Evolutionary conservation across 2,888 invertebrate genomes (phyloP), one percentile per base, ranked within the genome.

Genomic region (Nomada ferruginata): DNA sequence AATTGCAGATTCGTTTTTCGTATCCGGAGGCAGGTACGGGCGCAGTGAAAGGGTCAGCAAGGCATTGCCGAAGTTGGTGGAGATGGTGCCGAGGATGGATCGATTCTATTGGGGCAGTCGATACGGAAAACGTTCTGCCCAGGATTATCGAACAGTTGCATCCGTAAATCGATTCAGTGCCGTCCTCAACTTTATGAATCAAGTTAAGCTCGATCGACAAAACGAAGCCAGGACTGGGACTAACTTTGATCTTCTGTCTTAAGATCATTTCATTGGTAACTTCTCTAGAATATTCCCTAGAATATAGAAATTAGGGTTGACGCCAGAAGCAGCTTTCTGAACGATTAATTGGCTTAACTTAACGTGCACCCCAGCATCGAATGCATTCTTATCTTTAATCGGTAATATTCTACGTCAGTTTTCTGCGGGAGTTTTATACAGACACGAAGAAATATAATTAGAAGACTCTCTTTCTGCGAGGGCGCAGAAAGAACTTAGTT

Each of bases 61-160:
- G 23, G 44, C 18, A 26, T 26, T 61, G n/a, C 47, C 76, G 0
- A 90, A 89, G 70, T 44, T 82, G 10, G 71, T 89, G 36, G 88
- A 90, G 72, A 77, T 91, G 9, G 82, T 86, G 20, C 91, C 92
- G 3, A 85, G 92, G 64, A 85, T 86, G n/a, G 92, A 93, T 72
- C 90, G 91, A 10, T 94, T 93, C 87, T 93, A 91, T 85, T 83
- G 90, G 47, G 92, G 92, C 23, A 93, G 92, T 83, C 91, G 94
- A 63, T 94, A 93, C 83, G 94, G 94, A 0, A 94, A 94, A 85
- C 89, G 94, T 50, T 82, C 85, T 9, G 57, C 70, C 0, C 53
- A 55, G 11, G 70, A 85, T 55, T 66, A 74, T 23, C 76, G 71
- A 23, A 47, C 75, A 10, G 64, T 59, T 2, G 73, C 79, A 0